Evolutionary conservation across 2,113 vertebrate species (phyloP).

Genomic region (Pionites leucogaster): DNA sequence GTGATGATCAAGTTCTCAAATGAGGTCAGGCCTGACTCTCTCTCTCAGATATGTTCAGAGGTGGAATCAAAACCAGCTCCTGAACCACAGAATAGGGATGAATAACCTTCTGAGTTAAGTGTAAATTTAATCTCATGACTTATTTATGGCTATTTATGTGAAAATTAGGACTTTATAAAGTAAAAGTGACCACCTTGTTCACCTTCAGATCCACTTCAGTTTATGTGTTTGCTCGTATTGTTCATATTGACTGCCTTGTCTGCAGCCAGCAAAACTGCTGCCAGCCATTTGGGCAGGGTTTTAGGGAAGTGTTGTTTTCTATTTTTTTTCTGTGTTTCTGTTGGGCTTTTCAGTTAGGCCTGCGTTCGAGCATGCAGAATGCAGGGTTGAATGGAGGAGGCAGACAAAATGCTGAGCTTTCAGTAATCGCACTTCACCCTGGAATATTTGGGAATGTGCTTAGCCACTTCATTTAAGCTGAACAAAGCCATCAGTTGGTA

Average conservation of each 20-base stretch:
- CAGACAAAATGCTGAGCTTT: not conserved
- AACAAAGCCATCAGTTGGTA: not conserved
- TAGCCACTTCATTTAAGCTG: not conserved
- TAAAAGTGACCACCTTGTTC: not conserved
- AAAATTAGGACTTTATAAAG: not conserved
- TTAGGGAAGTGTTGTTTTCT: not conserved
- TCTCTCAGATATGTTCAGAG: not conserved
- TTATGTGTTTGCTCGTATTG: fast-evolving
- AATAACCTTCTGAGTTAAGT: not conserved
- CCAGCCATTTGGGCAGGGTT: not conserved
- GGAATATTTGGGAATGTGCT: not conserved
- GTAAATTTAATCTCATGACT: not conserved
- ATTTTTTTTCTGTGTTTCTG: not conserved
- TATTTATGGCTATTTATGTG: not conserved
- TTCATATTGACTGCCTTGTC: not conserved
- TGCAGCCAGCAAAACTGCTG: not conserved
- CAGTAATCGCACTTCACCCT: not conserved
- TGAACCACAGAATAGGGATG: not conserved
- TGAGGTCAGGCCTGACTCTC: not conserved
- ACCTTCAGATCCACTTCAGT: not conserved
- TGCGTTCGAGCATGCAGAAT: not conserved
- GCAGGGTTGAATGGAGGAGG: not conserved
- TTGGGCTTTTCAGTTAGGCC: not conserved
- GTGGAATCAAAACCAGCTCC: not conserved
- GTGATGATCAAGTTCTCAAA: no score